Evolutionary conservation across 2,797 vertebrate species (phyloP).

Genomic region (Cetoscarus ocellatus): DNA sequence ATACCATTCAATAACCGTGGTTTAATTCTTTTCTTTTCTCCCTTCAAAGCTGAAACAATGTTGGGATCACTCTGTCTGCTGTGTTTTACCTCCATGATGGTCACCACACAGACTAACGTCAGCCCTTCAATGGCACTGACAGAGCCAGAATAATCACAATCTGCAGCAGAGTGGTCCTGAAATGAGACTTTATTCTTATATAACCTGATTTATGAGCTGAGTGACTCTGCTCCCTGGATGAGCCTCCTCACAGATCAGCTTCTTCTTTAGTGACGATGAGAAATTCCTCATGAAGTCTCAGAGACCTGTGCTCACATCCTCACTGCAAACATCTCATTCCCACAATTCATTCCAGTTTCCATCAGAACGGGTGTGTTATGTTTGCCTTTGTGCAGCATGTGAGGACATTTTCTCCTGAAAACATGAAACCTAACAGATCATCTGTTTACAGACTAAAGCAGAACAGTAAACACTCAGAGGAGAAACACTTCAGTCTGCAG

Average conservation of each 20-base stretch:
- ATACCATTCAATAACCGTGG: too few relatives aligned
- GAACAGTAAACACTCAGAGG: constrained; percentile 50
- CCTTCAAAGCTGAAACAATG: too few relatives aligned
- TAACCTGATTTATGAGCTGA: background rate
- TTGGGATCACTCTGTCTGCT: too few relatives aligned
- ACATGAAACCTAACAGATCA: constrained; percentile 43
- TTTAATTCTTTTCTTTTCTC: too few relatives aligned
- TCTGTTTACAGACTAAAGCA: constrained; percentile 50
- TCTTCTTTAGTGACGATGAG: constrained; percentile 8
- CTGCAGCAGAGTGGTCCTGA: too few relatives aligned
- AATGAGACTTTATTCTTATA: background rate
- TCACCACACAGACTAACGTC: too few relatives aligned
- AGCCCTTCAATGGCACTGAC: too few relatives aligned
- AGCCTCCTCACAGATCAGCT: background rate
- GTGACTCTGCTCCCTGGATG: background rate
- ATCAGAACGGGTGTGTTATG: background rate
- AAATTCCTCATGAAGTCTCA: background rate
- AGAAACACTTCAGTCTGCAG: too few relatives aligned
- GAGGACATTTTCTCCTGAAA: constrained; percentile 22
- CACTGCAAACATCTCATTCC: background rate
- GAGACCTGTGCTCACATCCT: background rate
- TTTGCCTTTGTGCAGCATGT: background rate
- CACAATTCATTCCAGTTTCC: background rate
- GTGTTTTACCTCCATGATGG: too few relatives aligned
- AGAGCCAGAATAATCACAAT: too few relatives aligned